Evolutionary conservation across 2,797 vertebrate species (phyloP).

Genomic region (Chelonia mydas): DNA sequence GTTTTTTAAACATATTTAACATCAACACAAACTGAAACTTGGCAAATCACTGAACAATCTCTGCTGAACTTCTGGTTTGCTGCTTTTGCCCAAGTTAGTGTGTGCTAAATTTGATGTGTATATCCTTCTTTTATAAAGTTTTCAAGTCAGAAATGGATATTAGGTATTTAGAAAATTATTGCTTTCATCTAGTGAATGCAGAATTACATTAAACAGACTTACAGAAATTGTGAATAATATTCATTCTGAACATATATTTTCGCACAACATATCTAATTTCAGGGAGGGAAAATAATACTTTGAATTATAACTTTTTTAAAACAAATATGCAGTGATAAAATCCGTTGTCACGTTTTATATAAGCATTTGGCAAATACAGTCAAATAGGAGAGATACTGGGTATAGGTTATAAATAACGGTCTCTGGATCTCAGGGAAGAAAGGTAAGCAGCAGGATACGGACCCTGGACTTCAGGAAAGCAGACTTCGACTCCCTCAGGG

Average conservation of each 20-base stretch:
- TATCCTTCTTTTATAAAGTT: background rate
- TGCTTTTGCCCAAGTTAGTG: background rate
- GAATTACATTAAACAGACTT: background rate
- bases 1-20: background rate
- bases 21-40: background rate
- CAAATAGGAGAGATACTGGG: background rate
- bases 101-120: background rate
- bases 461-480: too few relatives aligned
- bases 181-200: background rate
- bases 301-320: background rate
- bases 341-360: background rate
- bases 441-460: too few relatives aligned
- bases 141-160: background rate
- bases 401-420: background rate
- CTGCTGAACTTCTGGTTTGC: background rate
- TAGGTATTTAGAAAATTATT: background rate
- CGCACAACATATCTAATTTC: background rate
- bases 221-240: background rate
- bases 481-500: too few relatives aligned
- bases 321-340: background rate
- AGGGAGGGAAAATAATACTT: background rate
- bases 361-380: background rate
- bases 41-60: background rate
- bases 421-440: too few relatives aligned
- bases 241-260: background rate